Base-by-base conservation (phyloP, 2,888 invertebrate species). In the Platycheirus rosarum region DNA sequence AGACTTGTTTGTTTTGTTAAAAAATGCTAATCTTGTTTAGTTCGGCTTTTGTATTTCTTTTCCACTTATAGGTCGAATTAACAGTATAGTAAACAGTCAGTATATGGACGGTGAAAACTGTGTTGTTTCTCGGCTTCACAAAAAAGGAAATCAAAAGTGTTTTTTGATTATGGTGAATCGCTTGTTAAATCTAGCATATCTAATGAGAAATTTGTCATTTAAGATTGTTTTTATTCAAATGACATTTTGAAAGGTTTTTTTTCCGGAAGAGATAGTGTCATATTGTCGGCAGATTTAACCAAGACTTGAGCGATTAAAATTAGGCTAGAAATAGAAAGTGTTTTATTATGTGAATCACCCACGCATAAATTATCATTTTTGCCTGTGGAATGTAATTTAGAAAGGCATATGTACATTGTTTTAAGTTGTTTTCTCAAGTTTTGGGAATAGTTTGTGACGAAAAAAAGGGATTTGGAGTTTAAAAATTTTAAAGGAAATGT, bases 11-110 rank as follows among this genome's bases (percentile, higher is more conserved):
- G 26, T 74, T 74, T 77, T 68, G 71, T 73, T 71, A 71, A 16
- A 40, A 23, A 16, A 60, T 71, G 53, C 66, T 51, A 77, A 76
- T 65, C 57, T 55, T 18, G 76, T 68, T 68, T 26, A 11, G 60
- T 69, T 65, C 26, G 11, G 35, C 46, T 73, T 53, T 42, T 42
- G 23, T 69, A 57, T 14, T 48, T 60, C 49, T 62, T 63, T 63
- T 37, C 26, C 26, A 57, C 26, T 57, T 51, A 35, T 44, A 14
- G 44, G 23, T 40, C 18, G 62, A 51, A 62, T 63, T 48, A 40
- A 63, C 35, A 49, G 51, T 13, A 32, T 60, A 29, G 40, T 29
- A 49, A 49, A 40, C 29, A 26, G n/a, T n/a, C 23, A 23, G 23
- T 6, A 23, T 23, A 23, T 23, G 20, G 29, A 37, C 46, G 53